These are phyloP conservation scores for Acleris holmiana DNA, from an alignment of 2,888 invertebrate genomes.

Conservation along the genomic window DNA sequence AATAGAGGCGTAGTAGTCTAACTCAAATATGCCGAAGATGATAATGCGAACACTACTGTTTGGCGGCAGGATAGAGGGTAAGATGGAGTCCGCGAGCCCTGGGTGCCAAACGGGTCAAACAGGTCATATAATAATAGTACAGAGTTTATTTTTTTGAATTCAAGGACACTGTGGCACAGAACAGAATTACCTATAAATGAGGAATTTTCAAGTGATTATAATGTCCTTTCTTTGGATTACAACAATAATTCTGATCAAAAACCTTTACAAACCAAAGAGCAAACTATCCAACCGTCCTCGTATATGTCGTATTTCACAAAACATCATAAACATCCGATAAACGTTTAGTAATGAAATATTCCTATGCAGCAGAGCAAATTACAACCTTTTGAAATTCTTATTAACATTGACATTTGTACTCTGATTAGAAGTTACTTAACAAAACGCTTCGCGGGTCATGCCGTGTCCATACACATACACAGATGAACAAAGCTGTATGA, in stretches of 20 bases:
- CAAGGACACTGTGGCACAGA: too few species aligned
- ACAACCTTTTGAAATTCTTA: slow-evolving; percentile 61
- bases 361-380: slow-evolving; percentile 50
- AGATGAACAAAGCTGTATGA: slow-evolving; percentile 38
- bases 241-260: slow-evolving; percentile 25
- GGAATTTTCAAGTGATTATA: too few species aligned
- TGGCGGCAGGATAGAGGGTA: too few species aligned
- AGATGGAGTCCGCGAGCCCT: too few species aligned
- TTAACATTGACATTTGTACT: slow-evolving; percentile 73
- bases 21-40: too few species aligned
- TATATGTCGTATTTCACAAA: slow-evolving; percentile 37
- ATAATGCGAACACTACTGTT: too few species aligned
- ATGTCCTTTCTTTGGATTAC: neutral
- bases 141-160: too few species aligned
- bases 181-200: too few species aligned
- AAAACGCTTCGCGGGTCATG: slow-evolving; percentile 58
- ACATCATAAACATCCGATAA: slow-evolving; percentile 41
- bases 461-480: slow-evolving; percentile 58
- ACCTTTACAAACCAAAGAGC: slow-evolving; percentile 9
- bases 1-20: too few species aligned
- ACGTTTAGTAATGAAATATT: slow-evolving; percentile 45
- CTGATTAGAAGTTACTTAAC: slow-evolving; percentile 60
- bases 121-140: too few species aligned
- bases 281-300: slow-evolving; percentile 39
- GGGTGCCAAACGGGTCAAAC: too few species aligned